Evolutionary conservation across 2,888 invertebrate species (phyloP).

Genomic region (Hipparchia sbordonii): DNA sequence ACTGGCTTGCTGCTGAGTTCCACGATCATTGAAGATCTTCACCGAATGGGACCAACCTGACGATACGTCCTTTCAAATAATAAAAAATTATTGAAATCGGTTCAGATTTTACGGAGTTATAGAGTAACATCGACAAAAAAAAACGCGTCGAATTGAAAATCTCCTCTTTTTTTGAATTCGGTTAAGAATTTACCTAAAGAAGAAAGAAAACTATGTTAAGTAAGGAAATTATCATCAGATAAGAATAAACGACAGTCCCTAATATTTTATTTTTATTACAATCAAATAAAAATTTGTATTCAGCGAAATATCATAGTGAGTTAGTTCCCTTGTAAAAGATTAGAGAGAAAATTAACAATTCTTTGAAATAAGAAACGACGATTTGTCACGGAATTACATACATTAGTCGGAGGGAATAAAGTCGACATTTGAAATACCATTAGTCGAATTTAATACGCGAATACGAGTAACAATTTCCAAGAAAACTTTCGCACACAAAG

Average conservation of each 20-base stretch:
- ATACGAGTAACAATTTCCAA: constrained; percentile 14
- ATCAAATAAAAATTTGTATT: neutral
- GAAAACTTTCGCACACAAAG: constrained; percentile 19
- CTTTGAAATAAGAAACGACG: neutral
- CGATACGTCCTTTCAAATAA: too few species aligned
- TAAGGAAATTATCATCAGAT: neutral
- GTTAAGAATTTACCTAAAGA: too few species aligned
- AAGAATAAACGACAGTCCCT: neutral
- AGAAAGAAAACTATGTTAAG: too few species aligned
- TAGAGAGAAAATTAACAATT: neutral
- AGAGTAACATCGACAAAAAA: too few species aligned
- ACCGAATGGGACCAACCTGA: too few species aligned
- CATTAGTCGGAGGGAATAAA: constrained; percentile 20
- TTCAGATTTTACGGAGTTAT: too few species aligned
- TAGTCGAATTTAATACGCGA: neutral
- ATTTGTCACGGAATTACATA: neutral
- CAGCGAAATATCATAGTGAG: neutral
- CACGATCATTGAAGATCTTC: too few species aligned
- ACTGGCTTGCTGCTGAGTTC: too few species aligned
- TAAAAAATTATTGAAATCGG: too few species aligned
- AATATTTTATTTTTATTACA: neutral
- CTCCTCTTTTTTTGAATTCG: too few species aligned
- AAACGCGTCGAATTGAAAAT: too few species aligned
- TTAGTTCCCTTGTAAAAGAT: constrained; percentile 1
- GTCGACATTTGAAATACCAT: constrained; percentile 22